These are phyloP conservation scores for Chionis minor DNA, from an alignment of 2,113 vertebrate species.

Conservation along the genomic window DNA sequence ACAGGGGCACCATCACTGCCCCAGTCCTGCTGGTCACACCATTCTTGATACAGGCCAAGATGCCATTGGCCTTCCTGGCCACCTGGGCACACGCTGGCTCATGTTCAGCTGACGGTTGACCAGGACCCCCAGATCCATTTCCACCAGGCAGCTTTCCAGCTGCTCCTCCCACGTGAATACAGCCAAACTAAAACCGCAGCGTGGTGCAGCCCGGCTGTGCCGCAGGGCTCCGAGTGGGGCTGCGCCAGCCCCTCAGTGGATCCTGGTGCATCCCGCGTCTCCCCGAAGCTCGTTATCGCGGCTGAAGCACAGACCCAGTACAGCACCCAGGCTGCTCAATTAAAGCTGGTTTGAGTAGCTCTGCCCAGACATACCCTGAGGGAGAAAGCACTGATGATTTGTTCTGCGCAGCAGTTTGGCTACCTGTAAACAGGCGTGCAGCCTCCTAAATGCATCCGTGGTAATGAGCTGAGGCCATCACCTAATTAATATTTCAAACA, in stretches of 20 bases:
- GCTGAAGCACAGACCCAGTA: neutral
- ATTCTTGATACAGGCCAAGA: too few species aligned
- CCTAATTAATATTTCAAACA: conserved; percentile 53
- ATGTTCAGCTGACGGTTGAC: too few species aligned
- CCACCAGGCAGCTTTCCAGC: too few species aligned
- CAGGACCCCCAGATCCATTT: too few species aligned
- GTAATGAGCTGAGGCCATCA: neutral
- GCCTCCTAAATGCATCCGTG: neutral
- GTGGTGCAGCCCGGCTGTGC: neutral
- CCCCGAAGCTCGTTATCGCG: neutral
- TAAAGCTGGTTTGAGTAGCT: neutral
- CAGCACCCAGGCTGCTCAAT: neutral
- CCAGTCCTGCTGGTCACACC: too few species aligned
- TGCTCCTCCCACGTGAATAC: neutral
- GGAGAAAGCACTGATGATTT: neutral
- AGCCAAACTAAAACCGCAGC: neutral
- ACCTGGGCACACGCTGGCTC: too few species aligned
- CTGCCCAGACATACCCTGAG: neutral
- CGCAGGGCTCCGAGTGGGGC: neutral
- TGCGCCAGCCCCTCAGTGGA: neutral
- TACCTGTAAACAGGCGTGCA: neutral
- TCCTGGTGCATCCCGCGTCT: fast-evolving
- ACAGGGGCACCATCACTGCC: too few species aligned
- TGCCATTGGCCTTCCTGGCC: too few species aligned
- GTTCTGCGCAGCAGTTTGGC: neutral